Base-by-base conservation (phyloP, 2,797 vertebrate species). In the Chaetophractus vellerosus region DNA sequence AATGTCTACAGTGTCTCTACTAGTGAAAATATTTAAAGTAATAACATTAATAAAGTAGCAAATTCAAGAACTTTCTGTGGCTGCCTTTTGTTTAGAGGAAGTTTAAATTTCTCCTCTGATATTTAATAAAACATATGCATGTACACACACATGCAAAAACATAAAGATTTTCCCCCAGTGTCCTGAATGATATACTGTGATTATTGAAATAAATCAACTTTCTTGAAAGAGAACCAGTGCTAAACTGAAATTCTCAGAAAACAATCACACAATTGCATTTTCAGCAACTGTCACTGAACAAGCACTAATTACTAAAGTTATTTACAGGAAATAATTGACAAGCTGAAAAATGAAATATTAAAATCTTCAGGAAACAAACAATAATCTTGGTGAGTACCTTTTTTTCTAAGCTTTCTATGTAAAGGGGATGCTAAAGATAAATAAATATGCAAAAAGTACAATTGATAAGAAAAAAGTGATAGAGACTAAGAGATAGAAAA, bases 11-110 rank as follows among this genome's bases (percentile, higher is more conserved):
- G 14, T 92, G 80, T 82, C 48, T 90, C 57, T 66, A 78, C 84
- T 96, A 92, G 93, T 91, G 45, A 75, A 96, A 94, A 83, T 90
- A 91, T 93, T 95, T 91, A 94, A 93, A 97, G 84, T 89, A 96
- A 87, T 95, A 81, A 61, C 50, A 80, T 89, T 82, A 71, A 88
- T 91, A 96, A 90, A 91, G 45, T 79, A 93, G 48, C 59, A 96
- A 95, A 92, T 71, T 85, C 19, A 92, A 94, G 84, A 75, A 92
- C 88, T 93, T 83, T 76, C 85, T 96, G 79, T 68, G 33, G 11
- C 88, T 94, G 38, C 31, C 66, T 90, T 90, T 85, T 85, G 38
- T 91, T 26, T 21, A 95, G 31, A 94, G 66, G 48, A 95, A 90
- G 45, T 96, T 93, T 85, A 93, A 85, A 72, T 94, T 94, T 96